These are phyloP conservation scores for Perdita meconis DNA, from an alignment of 2,888 invertebrate genomes.

Conservation along the genomic window DNA sequence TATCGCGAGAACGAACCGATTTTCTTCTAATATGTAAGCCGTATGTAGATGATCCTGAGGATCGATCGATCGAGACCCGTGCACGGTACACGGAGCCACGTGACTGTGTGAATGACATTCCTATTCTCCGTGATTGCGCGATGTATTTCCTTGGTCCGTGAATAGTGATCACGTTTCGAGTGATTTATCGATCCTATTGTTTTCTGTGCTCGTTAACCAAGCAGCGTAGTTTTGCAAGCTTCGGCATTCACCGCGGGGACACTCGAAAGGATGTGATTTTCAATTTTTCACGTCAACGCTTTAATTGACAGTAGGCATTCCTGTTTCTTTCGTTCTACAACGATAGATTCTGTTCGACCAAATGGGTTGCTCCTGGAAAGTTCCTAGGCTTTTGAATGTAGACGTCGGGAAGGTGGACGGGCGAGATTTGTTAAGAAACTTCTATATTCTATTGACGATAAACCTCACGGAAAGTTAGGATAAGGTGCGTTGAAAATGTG, in stretches of 20 bases:
- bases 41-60: not conserved
- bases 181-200: slow-evolving; percentile 34
- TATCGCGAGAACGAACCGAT: not conserved
- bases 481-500: not conserved
- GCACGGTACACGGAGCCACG: not conserved
- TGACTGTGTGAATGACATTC: not conserved
- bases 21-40: slow-evolving; percentile 2
- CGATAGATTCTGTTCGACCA: slow-evolving; percentile 4
- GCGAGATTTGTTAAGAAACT: not conserved
- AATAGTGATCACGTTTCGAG: slow-evolving; percentile 10
- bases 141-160: not conserved
- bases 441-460: too few relatives aligned
- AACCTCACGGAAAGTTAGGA: not conserved
- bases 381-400: slow-evolving; percentile 1
- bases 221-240: slow-evolving; percentile 16
- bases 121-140: slow-evolving; percentile 9
- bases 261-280: slow-evolving; percentile 23
- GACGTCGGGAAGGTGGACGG: not conserved
- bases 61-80: slow-evolving; percentile 11
- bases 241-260: not conserved
- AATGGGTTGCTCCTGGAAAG: slow-evolving; percentile 11
- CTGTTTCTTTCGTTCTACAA: not conserved
- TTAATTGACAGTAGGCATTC: not conserved
- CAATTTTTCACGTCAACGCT: not conserved
- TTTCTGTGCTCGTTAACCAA: slow-evolving; percentile 20